Base-by-base conservation (phyloP, 2,113 vertebrate genomes). In the Myrmecophaga tridactyla region DNA sequence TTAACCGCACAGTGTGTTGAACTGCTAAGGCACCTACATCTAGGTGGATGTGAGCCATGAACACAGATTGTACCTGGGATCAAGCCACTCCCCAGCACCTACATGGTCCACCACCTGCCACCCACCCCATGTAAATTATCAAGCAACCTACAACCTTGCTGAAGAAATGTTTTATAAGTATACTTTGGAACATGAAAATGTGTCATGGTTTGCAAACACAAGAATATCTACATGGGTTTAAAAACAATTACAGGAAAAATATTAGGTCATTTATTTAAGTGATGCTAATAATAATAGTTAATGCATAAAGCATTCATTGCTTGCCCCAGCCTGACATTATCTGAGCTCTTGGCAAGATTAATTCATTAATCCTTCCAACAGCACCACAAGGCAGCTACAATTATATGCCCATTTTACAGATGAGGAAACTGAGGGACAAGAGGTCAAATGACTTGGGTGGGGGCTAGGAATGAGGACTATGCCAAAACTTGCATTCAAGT, bases 151-250 rank as follows among this genome's bases (percentile, higher is more conserved):
- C 67, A n/a, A 18, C 4, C 43, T 65, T 25, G 43, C 81, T 56
- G 58, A 46, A 76, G 81, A 29, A 34, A 46, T 18, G 15, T n/a
- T 58, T 46, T 53, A 36, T 29, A 58, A 46, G 21, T 36, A 53
- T 25, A 34, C 56, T 76, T 4, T 10, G 21, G n/a, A 41, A 76
- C 13, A 41, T 21, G 70, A 63, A 63, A 70, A 2, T 25, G 5
- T 34, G n/a, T 36, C 13, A 8, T 46, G 34, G 29, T 43, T 65
- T 92, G 41, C 69, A 6, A 11, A 34, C 0, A 0, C 21, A 29
- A 23, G 17, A 41, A 14, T 20, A 60, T 23, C 12, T 2, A 31
- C 17, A 15, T 11, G 73, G 46, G 39, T 36, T 92, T n/a, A 58
- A 39, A 39, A 31, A 58, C 39, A 69, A 39, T 36, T 7, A 39